Evolutionary conservation across 1,140 invertebrate species (phyloP), one percentile per base, ranked within the genome.

Genomic region (Diorhabda elongata): DNA sequence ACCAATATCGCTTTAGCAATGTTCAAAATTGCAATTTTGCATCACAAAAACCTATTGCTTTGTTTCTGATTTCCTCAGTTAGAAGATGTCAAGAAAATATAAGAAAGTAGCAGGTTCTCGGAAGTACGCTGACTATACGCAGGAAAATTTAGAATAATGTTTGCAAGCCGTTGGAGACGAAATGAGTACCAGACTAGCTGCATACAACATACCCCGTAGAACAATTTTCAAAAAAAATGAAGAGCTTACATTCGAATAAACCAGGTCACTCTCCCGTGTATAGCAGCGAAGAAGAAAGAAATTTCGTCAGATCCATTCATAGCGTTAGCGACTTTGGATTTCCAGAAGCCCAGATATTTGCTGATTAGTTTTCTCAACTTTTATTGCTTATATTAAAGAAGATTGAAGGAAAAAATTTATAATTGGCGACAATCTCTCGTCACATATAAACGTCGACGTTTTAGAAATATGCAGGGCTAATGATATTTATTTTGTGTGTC

Each of bases 401-500:
- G 8, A 5, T 52, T 52, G 5, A 52, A 9, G 45, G 45, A 52
- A 52, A 52, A 9, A 52, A 52, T 26, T 26, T 26, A 26, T 26
- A 26, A 26, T 26, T 26, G 26, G 0, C 5, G 45, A 6, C 45
- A 9, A 6, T 52, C 8, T 52, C 5, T 52, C 45, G 5, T 52
- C 45, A 5, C 45, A 52, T 52, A 52, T 52, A 6, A 52, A 52
- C 8, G 45, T 52, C 8, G 45, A 52, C 5, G 8, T 52, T 52
- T 9, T 52, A 9, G 45, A 76, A 57, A 26, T 67, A 41, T 80
- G 78, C 44, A 45, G 70, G 57, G 71, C 76, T 75, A 73, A 82
- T 57, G 71, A 82, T 62, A 80, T 83, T 11, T 64, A 70, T 41
- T 77, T 82, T 60, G 67, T 82, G 5, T 56, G 60, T 7, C 43